Percentiles rank a stretch among this genome's conserved stretches.
phyloP scores from a whole-genome alignment of 2,113 vertebrate species.

The Lampris megalopsis region DNA sequence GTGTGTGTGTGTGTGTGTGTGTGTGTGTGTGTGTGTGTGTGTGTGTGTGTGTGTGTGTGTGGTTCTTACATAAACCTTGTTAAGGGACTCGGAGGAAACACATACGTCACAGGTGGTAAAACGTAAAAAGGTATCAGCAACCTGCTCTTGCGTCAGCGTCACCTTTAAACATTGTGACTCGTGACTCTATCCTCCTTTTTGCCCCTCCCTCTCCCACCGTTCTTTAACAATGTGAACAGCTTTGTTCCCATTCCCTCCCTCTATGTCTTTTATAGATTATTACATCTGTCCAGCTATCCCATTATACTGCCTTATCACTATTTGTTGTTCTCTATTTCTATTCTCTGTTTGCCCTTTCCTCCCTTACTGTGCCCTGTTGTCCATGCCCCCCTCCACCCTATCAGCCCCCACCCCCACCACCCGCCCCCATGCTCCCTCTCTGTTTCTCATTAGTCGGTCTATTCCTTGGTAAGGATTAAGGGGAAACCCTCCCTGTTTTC shows the following conservation, averaged over 20 bases:
- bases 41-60: not conserved
- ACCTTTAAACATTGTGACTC: not conserved
- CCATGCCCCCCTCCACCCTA: not conserved
- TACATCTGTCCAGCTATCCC: not conserved
- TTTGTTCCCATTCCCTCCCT: too few species aligned
- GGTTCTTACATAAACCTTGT: not conserved
- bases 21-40: not conserved
- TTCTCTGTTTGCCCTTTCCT: not conserved
- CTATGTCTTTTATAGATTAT: too few species aligned
- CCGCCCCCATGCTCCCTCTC: slow-evolving; percentile 11
- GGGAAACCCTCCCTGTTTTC: slow-evolving; percentile 47
- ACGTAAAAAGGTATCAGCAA: not conserved
- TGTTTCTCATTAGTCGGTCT: slow-evolving; percentile 54
- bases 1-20: not conserved
- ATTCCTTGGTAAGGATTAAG: slow-evolving; percentile 24
- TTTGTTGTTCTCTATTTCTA: not conserved
- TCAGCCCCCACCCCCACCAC: not conserved
- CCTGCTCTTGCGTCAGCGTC: slow-evolving; percentile 4
- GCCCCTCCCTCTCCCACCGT: not conserved
- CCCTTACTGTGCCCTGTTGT: not conserved
- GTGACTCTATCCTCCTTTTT: not conserved
- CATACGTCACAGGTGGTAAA: not conserved
- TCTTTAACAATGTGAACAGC: too few species aligned
- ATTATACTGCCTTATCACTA: not conserved
- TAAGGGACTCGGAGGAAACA: not conserved